phyloP scores from a whole-genome alignment of 2,888 invertebrate species.

The Spicauda simplicius region DNA sequence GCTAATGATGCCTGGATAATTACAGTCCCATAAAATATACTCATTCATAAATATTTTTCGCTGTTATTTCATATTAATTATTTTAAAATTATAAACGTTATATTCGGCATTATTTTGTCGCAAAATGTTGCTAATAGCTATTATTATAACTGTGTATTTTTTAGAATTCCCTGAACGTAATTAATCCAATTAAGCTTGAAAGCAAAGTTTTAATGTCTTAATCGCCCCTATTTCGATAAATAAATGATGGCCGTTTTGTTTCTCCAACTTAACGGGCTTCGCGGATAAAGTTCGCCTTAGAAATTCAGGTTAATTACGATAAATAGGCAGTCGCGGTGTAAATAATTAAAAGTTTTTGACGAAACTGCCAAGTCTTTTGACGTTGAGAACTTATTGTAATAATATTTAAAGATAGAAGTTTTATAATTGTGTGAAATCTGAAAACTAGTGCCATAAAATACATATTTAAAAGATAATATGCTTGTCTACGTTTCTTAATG shows the following conservation, averaged over 20 bases:
- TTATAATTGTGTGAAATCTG: no score
- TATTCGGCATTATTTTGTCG: neutral
- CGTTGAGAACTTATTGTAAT: no score
- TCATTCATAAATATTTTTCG: no score
- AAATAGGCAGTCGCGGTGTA: constrained; percentile 2
- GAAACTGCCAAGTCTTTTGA: neutral
- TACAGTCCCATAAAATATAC: no score
- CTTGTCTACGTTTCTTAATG: no score
- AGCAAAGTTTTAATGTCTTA: constrained; percentile 31
- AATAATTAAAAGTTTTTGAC: constrained; percentile 20
- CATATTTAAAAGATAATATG: no score
- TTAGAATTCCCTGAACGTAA: constrained; percentile 3
- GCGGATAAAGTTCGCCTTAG: constrained; percentile 10
- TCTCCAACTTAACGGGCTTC: constrained; percentile 11
- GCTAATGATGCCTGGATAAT: no score
- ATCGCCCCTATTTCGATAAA: constrained; percentile 18
- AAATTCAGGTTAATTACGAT: constrained; percentile 17
- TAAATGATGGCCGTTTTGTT: constrained; percentile 29
- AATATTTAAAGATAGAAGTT: no score
- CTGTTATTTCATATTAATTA: no score
- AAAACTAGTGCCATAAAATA: no score
- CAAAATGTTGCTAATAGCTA: neutral
- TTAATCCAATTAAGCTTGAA: constrained; percentile 27
- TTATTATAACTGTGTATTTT: neutral
- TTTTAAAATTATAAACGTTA: no score